These are phyloP conservation scores for Cyprinodon tularosa DNA, from an alignment of 2,113 vertebrate species.

Conservation along the genomic window DNA sequence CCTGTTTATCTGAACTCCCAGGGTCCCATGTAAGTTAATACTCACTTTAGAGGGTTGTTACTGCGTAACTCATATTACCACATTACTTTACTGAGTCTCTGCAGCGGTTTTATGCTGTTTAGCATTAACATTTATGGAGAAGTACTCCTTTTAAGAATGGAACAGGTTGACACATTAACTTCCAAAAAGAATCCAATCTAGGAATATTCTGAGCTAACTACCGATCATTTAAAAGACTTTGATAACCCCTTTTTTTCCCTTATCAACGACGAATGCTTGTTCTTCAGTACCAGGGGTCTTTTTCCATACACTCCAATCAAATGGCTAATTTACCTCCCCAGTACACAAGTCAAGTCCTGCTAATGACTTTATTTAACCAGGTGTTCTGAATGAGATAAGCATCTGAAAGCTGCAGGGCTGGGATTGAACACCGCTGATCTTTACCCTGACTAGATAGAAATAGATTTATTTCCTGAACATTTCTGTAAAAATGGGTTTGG, in stretches of 20 bases:
- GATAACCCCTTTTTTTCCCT: too few species aligned
- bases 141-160: background rate
- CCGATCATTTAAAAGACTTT: too few species aligned
- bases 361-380: too few species aligned
- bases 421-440: background rate
- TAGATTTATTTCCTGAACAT: background rate
- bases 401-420: too few species aligned
- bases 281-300: too few species aligned
- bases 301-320: too few species aligned
- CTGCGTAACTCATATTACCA: background rate
- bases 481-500: background rate
- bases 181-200: background rate
- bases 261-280: too few species aligned
- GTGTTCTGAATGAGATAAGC: too few species aligned
- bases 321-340: too few species aligned
- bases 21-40: background rate
- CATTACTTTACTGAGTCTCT: background rate
- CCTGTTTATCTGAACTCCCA: background rate
- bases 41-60: background rate
- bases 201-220: too few species aligned
- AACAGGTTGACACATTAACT: background rate
- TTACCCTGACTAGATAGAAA: background rate
- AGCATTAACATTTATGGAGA: background rate
- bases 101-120: background rate
- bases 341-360: too few species aligned